Percentiles rank a stretch among this genome's conserved stretches.
Evolutionary conservation across 2,113 vertebrate species (phyloP).

Genomic region (Rhinoderma darwinii): DNA sequence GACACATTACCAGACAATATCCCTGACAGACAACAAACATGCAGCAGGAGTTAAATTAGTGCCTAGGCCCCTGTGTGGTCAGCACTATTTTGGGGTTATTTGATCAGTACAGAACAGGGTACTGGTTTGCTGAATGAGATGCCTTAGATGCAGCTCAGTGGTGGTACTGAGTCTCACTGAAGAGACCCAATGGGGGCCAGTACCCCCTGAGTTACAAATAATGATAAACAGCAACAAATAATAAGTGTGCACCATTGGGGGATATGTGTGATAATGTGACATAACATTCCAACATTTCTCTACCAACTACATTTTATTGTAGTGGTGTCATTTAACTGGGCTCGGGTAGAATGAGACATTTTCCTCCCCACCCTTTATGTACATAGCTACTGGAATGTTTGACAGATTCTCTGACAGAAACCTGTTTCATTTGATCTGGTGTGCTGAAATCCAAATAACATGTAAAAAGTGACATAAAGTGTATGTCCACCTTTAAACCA

Average conservation of each 20-base stretch:
- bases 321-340: not conserved
- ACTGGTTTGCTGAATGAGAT: too few species aligned
- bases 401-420: not conserved
- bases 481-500: too few species aligned
- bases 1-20: too few species aligned
- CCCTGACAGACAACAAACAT: too few species aligned
- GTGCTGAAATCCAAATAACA: not conserved
- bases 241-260: too few species aligned
- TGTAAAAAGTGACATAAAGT: not conserved
- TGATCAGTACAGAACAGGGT: too few species aligned
- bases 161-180: too few species aligned
- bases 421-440: not conserved
- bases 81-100: too few species aligned
- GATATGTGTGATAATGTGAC: not conserved
- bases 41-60: not conserved
- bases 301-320: not conserved
- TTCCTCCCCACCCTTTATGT: not conserved
- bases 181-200: too few species aligned
- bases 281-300: not conserved
- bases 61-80: not conserved
- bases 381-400: not conserved
- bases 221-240: too few species aligned
- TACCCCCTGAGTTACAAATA: too few species aligned
- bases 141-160: too few species aligned
- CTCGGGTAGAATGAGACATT: not conserved